Percentiles rank a stretch among this genome's conserved stretches.
Evolutionary conservation across 2,113 vertebrate species (phyloP).

Genomic region (Plotosus lineatus): DNA sequence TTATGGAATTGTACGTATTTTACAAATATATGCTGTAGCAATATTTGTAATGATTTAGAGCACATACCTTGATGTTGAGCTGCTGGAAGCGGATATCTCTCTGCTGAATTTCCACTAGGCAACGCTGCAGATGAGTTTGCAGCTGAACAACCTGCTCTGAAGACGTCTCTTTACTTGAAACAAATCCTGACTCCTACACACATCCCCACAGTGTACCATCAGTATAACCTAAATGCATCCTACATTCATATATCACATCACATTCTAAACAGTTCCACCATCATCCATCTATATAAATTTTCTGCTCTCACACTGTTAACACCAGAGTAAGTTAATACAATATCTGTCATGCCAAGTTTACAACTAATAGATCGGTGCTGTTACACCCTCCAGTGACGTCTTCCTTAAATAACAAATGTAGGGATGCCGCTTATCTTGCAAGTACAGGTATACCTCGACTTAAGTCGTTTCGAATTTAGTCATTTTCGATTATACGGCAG

Average conservation of each 20-base stretch:
- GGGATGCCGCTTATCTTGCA: too few species aligned
- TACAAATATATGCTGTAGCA: too few species aligned
- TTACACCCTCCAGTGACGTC: not conserved
- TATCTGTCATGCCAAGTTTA: not conserved
- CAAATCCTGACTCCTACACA: constrained; percentile 57
- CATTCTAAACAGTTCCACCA: not conserved
- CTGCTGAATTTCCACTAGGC: constrained; percentile 80
- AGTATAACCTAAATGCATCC: not conserved
- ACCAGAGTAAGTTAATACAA: too few species aligned
- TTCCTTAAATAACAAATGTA: not conserved
- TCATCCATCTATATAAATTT: not conserved
- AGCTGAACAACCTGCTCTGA: constrained; percentile 59
- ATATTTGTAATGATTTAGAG: not conserved
- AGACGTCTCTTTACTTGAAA: constrained; percentile 53
- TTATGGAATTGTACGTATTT: too few species aligned
- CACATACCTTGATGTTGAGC: constrained; percentile 76
- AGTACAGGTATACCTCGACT: too few species aligned
- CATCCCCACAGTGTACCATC: not conserved
- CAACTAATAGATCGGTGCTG: not conserved
- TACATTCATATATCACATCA: not conserved
- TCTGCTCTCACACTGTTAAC: not conserved
- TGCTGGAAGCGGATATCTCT: constrained; percentile 79
- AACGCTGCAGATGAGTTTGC: constrained; percentile 74
- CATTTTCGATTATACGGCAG: too few species aligned
- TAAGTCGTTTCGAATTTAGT: too few species aligned